Evolutionary conservation across 2,113 vertebrate genomes (phyloP).

Genomic region (Cheilinus undulatus): DNA sequence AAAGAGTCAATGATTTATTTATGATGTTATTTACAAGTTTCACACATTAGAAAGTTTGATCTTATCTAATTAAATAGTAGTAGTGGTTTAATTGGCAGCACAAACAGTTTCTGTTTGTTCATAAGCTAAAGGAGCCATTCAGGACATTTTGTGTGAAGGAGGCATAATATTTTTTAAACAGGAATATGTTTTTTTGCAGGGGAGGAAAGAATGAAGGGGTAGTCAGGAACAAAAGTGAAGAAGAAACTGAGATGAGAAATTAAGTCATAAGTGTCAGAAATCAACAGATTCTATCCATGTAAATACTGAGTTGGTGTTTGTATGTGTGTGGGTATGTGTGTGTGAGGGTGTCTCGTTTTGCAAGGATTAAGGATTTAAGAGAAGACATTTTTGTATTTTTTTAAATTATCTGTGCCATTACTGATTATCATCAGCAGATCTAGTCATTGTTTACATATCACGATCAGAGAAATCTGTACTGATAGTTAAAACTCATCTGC

Average conservation of each 20-base stretch:
- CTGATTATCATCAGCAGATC: constrained; percentile 36
- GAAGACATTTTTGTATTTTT: constrained; percentile 18
- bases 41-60: neutral
- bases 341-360: neutral
- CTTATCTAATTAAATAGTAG: no score
- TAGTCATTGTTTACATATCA: constrained; percentile 52
- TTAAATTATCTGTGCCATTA: constrained; percentile 47
- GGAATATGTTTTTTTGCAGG: neutral
- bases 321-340: neutral
- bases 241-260: neutral
- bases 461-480: neutral
- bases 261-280: neutral
- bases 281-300: no score
- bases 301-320: neutral
- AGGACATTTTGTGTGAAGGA: constrained; percentile 1
- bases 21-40: neutral
- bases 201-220: neutral
- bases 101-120: no score
- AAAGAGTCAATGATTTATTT: constrained; percentile 5
- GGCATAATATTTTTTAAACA: constrained; percentile 12
- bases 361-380: neutral
- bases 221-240: neutral
- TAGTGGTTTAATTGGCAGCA: no score
- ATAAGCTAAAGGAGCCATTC: neutral
- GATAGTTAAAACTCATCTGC: neutral